A percentile compares a stretch with the other conserved stretches of the same genome.
phyloP scores from a whole-genome alignment of 1,140 invertebrate genomes.

The Hycleus phaleratus region DNA sequence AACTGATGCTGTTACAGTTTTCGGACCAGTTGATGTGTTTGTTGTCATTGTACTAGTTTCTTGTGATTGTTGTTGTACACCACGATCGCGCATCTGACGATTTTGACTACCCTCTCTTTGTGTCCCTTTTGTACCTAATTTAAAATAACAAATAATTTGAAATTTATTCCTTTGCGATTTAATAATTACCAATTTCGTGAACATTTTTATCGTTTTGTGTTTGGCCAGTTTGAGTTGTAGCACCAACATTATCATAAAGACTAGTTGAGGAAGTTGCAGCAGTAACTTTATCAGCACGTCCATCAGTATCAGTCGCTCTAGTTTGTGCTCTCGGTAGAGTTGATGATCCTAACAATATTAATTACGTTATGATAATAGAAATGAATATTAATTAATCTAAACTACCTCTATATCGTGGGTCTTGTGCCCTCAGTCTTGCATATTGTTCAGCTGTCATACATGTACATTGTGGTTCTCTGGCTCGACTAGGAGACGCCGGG shows the following conservation, averaged over 20 bases:
- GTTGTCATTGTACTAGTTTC: slow-evolving; percentile 57
- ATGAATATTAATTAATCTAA: background rate
- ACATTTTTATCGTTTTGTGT: slow-evolving; percentile 43
- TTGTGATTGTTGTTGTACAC: slow-evolving; percentile 53
- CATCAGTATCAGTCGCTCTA: slow-evolving; percentile 60
- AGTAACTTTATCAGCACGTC: slow-evolving; percentile 63
- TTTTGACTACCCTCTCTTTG: slow-evolving; percentile 36
- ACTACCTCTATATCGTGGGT: slow-evolving; percentile 69
- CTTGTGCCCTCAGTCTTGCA: slow-evolving; percentile 71
- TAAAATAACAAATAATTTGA: no score
- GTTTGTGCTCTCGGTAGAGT: slow-evolving; percentile 73
- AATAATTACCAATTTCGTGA: slow-evolving; percentile 4
- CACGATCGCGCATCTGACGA: slow-evolving; percentile 41
- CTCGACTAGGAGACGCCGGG: slow-evolving; percentile 84
- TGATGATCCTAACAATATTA: slow-evolving; percentile 58
- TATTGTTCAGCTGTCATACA: slow-evolving; percentile 93
- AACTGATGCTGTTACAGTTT: slow-evolving; percentile 53
- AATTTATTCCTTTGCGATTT: background rate
- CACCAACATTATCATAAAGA: slow-evolving; percentile 79
- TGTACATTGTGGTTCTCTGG: slow-evolving; percentile 83
- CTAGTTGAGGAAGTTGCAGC: slow-evolving; percentile 78
- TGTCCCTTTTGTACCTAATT: slow-evolving; percentile 30
- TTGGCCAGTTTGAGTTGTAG: slow-evolving; percentile 45
- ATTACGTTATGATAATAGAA: background rate
- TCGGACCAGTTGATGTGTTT: slow-evolving; percentile 48